Base-by-base conservation (phyloP, 2,888 invertebrate species). In the Diadegma fenestrale region DNA sequence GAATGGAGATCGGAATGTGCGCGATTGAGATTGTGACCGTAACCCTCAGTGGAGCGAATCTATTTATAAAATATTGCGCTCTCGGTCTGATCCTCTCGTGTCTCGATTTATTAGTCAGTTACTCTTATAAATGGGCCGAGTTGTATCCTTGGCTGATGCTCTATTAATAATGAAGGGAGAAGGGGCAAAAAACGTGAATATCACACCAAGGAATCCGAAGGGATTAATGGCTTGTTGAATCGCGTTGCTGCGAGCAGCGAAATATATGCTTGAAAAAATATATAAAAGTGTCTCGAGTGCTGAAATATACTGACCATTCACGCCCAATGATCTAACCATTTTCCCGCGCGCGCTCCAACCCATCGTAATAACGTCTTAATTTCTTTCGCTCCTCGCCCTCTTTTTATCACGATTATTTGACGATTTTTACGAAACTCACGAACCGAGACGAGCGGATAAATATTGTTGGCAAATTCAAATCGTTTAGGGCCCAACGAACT, bases 1-100 rank as follows among this genome's bases (percentile, higher is more conserved):
- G 84, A 84, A 84, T 81, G 84, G 77, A 84, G 66, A 84, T 81
- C 68, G 77, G 84, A 78, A 84, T 85, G 85, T 76, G 80, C 48
- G 80, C 48, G 72, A 61, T 79, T 58, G 78, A 58, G 37, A 76
- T 64, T 69, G 80, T 75, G 81, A 61, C 82, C 81, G 81, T 82
- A 78, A 78, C 81, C 85, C 78, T 82, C 75, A 51, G 69, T 78
- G 14, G 68, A 68, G 51, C 41, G 51, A 69, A 77, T 84, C 85
- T 85, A 85, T 85, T 82, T 81, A 84, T 84, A 84, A 84, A 78
- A 71, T 79, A 64, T 79, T 19, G 19, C 48, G 22, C 79, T 33
- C 71, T 45, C 61, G 22, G 30, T 37, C 61, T 61, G 63, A 63
- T 8, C 19, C 79, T 76, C 68, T 45, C 61, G n/a, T 37, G 51